Base-by-base conservation (phyloP, 2,888 invertebrate genomes). In the Rambutsinella grinnellia region DNA sequence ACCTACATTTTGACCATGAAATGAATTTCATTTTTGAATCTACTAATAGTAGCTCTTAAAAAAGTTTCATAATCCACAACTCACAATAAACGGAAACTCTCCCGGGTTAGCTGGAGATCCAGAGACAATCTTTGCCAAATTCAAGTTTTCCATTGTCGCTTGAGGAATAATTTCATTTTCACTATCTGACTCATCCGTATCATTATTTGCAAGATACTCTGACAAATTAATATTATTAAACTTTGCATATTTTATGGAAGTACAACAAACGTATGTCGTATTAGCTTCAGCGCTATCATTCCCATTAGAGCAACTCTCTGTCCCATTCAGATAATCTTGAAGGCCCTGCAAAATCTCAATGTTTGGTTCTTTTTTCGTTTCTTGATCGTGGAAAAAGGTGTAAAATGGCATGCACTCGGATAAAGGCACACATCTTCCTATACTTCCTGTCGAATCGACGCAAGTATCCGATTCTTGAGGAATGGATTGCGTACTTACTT, bases 31-130 rank as follows among this genome's bases (percentile, higher is more conserved):
- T 54, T 6, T 19, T 28, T 21, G n/a, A n/a, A n/a, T n/a, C n/a
- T n/a, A n/a, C n/a, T n/a, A n/a, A n/a, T n/a, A n/a, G n/a, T n/a
- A n/a, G n/a, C n/a, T n/a, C n/a, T n/a, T n/a, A n/a, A n/a, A 26
- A 10, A 51, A 24, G 13, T 24, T 21, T 15, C n/a, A n/a, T n/a
- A n/a, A n/a, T n/a, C 15, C 28, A 13, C 23, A 24, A 69, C 60
- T 61, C 60, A 78, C 79, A 56, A 71, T 71, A 47, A 60, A 81
- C 2, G 81, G 81, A 53, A 79, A 81, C 36, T 79, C 81, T 17
- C 78, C 76, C 8, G 2, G n/a, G 10, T 19, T 26, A 23, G 79
- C 76, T 15, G 13, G 21, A 3, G 17, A 8, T 13, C 72, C 72
- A 26, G 19, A 13, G 5, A 72, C 72, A 60, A 72, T 44, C 26